These are phyloP conservation scores for Lophura swinhoii DNA, from an alignment of 2,797 vertebrate genomes.

Conservation along the genomic window DNA sequence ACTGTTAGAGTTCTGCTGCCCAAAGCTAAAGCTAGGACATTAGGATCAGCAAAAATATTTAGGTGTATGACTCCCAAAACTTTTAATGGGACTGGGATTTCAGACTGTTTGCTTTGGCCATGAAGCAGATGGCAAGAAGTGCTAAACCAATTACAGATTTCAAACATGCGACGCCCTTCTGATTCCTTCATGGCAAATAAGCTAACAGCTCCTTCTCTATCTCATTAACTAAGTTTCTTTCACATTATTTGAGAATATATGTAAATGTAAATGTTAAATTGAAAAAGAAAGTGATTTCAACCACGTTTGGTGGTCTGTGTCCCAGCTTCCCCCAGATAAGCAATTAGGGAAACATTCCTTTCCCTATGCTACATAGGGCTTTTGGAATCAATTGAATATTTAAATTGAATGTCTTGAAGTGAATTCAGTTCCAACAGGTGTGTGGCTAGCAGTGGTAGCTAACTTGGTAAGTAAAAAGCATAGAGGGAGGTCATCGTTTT, in stretches of 20 bases:
- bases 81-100: not conserved
- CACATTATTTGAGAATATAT: constrained; percentile 15
- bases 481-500: constrained; percentile 55
- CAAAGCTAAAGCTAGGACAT: not conserved
- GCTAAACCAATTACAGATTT: not conserved
- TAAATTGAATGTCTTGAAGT: constrained; percentile 75
- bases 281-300: not conserved
- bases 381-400: constrained; percentile 78
- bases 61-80: not conserved
- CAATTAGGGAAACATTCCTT: constrained; percentile 50
- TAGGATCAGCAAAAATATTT: constrained; percentile 13
- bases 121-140: not conserved
- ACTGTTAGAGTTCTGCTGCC: not conserved
- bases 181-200: not conserved
- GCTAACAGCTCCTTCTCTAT: not conserved
- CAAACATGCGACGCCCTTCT: not conserved
- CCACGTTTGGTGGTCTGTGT: constrained; percentile 15
- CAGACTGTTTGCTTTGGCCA: not conserved
- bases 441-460: constrained; percentile 60
- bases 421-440: constrained; percentile 70
- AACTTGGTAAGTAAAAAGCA: constrained; percentile 34
- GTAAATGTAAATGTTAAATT: not conserved
- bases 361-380: constrained; percentile 31
- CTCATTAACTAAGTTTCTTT: not conserved
- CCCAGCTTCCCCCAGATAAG: not conserved